Base-by-base conservation (phyloP, 1,140 invertebrate genomes). In the Belonocnema kinseyi region DNA sequence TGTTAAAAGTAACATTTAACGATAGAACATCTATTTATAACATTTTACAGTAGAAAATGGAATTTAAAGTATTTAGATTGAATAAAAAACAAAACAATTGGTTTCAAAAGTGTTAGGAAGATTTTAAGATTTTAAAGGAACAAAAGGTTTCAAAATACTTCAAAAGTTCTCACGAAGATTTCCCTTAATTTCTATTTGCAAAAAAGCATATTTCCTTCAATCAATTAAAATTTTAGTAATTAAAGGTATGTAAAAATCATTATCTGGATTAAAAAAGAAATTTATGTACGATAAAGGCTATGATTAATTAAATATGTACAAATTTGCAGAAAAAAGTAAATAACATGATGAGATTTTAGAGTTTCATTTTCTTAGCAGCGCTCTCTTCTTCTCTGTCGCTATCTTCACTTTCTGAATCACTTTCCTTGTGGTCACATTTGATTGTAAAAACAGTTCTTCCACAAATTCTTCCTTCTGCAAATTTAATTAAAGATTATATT, bases 361-460 rank as follows among this genome's bases (percentile, higher is more conserved):
- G 26, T 81, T 81, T 76, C 5, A 74, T 77, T 71, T 76, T 77
- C 72, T 77, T 74, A 51, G 40, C 21, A 52, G 50, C 21, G 50
- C 19, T 76, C 16, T 76, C 33, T 1, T 76, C 33, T 1, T 21
- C 12, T 14, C 14, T 72, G 75, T 83, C 75, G 52, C 80, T 75
- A 7, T 75, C 82, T 40, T 85, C 78, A 40, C 84, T 76, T 12
- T 76, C 33, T 3, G 75, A 51, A 82, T 5, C 14, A 40, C 13
- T 66, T 40, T 82, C 52, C 80, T 83, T 71, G 85, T 77, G 17
- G 61, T 77, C 26, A 54, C 74, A 53, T 78, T 86, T 86, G 8
- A 92, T 88, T 75, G 88, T 87, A 88, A 93, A 92, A 46, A 93
- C 83, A 50, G 91, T 88, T 88, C 93, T 93, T 53, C 93, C 93